Evolutionary conservation across 2,888 invertebrate species (phyloP).

Genomic region (Scaptomyza caliginosa): DNA sequence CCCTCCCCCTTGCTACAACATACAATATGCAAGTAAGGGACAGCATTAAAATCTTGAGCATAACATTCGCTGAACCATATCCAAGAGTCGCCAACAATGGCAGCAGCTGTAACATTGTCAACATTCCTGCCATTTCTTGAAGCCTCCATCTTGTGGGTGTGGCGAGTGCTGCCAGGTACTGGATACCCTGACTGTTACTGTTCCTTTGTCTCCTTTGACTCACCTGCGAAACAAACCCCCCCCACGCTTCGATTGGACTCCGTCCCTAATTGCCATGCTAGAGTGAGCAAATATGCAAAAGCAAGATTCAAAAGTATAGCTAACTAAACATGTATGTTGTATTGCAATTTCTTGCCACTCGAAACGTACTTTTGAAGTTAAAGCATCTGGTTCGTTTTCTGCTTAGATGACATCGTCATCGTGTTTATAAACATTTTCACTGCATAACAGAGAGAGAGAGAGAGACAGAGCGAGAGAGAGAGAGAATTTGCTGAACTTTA

Average conservation of each 20-base stretch:
- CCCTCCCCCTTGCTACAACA: too few species aligned
- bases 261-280: conserved; percentile 44
- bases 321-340: conserved; percentile 35
- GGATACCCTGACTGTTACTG: not conserved
- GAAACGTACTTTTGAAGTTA: not conserved
- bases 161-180: conserved; percentile 20
- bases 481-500: conserved; percentile 37
- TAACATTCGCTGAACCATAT: conserved; percentile 63
- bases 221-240: not conserved
- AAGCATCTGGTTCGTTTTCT: not conserved
- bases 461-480: not conserved
- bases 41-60: conserved; percentile 55
- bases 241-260: conserved; percentile 26
- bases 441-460: not conserved
- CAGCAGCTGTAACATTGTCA: conserved; percentile 9
- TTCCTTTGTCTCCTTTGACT: conserved; percentile 1
- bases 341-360: conserved; percentile 24
- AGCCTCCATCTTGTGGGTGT: conserved; percentile 3
- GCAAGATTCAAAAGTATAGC: conserved; percentile 22
- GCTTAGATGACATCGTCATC: conserved; percentile 27
- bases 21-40: not conserved
- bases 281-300: conserved; percentile 52
- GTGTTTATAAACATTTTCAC: conserved; percentile 22
- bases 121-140: conserved; percentile 25
- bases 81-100: conserved; percentile 28